Conservation (phyloP, 2,113 vertebrate genomes). For the Thomomys bottae region DNA sequence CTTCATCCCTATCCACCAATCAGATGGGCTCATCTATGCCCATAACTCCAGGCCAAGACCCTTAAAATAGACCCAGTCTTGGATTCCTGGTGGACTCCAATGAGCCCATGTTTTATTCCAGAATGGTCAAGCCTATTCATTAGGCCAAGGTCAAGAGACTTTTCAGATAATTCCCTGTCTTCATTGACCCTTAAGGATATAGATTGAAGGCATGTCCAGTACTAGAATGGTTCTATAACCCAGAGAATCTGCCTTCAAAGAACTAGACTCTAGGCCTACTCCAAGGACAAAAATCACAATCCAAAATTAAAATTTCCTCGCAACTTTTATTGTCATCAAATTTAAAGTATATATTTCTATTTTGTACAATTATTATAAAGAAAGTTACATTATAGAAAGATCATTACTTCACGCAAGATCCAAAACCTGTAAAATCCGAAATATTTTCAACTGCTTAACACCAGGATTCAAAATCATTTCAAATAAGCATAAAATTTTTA, state of each 20-base stretch:
- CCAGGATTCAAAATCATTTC: not conserved
- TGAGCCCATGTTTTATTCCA: not conserved
- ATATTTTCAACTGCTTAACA: not conserved
- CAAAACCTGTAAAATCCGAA: constrained; percentile 19
- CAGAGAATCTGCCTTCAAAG: not conserved
- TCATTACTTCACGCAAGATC: constrained; percentile 26
- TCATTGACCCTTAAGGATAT: not conserved
- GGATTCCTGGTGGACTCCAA: not conserved
- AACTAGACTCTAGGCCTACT: not conserved
- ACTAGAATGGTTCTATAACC: too few species aligned
- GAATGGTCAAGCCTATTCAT: not conserved
- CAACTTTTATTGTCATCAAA: constrained; percentile 2
- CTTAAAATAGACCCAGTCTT: not conserved
- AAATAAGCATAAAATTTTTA: constrained; percentile 30
- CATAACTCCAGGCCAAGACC: not conserved
- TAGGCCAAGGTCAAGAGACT: not conserved
- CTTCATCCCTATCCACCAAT: too few species aligned
- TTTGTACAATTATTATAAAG: not conserved
- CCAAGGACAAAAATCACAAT: not conserved
- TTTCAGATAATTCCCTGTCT: not conserved
- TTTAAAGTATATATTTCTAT: constrained; percentile 7
- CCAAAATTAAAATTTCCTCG: not conserved
- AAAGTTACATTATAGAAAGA: not conserved
- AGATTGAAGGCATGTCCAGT: not conserved
- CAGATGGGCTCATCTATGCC: too few species aligned